A percentile compares a stretch with the other conserved stretches of the same genome.
Evolutionary conservation across 2,797 vertebrate genomes (phyloP).

Genomic region (Leuciscus waleckii): DNA sequence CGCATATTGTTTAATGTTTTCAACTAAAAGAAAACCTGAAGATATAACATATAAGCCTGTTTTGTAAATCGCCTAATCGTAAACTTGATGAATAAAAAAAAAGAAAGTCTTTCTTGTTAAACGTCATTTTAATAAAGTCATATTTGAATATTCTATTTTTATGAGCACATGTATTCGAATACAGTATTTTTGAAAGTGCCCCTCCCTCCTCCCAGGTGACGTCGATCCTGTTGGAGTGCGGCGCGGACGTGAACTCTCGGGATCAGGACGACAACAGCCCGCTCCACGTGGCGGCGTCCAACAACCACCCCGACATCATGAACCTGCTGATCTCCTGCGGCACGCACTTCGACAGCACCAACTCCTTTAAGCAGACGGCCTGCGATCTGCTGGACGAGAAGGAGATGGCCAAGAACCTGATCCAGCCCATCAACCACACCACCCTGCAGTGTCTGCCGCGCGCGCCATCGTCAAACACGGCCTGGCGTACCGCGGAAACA

Average conservation of each 20-base stretch:
- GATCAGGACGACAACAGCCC: conserved; percentile 96
- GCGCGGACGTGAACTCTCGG: conserved; percentile 91
- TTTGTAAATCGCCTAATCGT: too few relatives aligned
- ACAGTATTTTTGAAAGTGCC: too few relatives aligned
- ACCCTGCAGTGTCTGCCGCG: conserved; percentile 98
- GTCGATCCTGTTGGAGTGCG: conserved; percentile 94
- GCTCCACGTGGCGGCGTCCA: conserved; percentile 94
- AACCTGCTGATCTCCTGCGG: conserved; percentile 95
- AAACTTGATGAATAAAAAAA: too few relatives aligned
- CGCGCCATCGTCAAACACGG: conserved; percentile 91
- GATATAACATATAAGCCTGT: too few relatives aligned
- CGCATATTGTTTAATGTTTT: too few relatives aligned
- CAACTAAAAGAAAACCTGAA: too few relatives aligned
- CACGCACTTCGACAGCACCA: conserved; percentile 97
- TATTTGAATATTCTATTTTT: too few relatives aligned
- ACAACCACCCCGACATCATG: conserved; percentile 98
- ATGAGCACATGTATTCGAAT: too few relatives aligned
- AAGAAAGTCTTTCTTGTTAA: too few relatives aligned
- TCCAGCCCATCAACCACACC: conserved; percentile 98
- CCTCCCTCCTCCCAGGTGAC: conserved; percentile 80
- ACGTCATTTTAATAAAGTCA: too few relatives aligned
- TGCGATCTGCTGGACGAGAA: conserved; percentile 96
- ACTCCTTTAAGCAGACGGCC: conserved; percentile 91
- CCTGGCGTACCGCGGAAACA: conserved; percentile 88
- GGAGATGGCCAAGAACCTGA: conserved; percentile 94